Conservation (phyloP, 1,140 invertebrate species). For the Drosophila saltans region DNA sequence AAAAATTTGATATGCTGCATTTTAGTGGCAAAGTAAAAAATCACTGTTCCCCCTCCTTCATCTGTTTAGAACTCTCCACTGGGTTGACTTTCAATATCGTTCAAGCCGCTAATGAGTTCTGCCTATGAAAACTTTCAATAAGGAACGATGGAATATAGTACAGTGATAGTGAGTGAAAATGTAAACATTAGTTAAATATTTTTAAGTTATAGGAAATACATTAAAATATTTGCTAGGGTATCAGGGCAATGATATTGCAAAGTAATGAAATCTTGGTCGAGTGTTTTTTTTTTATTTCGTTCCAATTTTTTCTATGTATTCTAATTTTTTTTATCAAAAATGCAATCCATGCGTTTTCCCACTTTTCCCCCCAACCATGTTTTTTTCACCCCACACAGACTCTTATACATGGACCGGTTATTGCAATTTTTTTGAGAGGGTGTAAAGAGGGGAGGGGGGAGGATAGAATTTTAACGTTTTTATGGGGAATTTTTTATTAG, state of each 20-base stretch:
- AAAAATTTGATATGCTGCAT: too few relatives aligned
- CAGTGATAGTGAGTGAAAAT: too few relatives aligned
- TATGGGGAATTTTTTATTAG: slow-evolving; percentile 5
- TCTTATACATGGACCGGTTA: neutral
- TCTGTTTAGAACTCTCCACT: too few relatives aligned
- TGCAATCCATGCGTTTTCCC: slow-evolving; percentile 1
- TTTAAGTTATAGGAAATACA: too few relatives aligned
- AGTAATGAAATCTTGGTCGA: neutral
- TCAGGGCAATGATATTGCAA: neutral
- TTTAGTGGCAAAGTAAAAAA: too few relatives aligned
- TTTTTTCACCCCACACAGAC: neutral
- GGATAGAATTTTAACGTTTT: neutral
- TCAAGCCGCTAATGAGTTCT: too few relatives aligned
- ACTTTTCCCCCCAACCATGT: too few relatives aligned
- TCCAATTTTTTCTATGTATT: slow-evolving; percentile 48
- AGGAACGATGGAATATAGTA: too few relatives aligned
- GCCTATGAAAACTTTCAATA: too few relatives aligned
- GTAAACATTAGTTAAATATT: too few relatives aligned
- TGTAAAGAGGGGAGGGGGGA: neutral
- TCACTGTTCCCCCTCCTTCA: too few relatives aligned
- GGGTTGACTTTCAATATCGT: too few relatives aligned
- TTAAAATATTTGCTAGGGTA: neutral
- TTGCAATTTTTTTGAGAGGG: neutral
- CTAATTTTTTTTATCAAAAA: slow-evolving; percentile 42
- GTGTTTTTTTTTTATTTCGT: slow-evolving; percentile 43